Evolutionary conservation across 2,113 vertebrate genomes (phyloP).

Genomic region (Hiodon alosoides): DNA sequence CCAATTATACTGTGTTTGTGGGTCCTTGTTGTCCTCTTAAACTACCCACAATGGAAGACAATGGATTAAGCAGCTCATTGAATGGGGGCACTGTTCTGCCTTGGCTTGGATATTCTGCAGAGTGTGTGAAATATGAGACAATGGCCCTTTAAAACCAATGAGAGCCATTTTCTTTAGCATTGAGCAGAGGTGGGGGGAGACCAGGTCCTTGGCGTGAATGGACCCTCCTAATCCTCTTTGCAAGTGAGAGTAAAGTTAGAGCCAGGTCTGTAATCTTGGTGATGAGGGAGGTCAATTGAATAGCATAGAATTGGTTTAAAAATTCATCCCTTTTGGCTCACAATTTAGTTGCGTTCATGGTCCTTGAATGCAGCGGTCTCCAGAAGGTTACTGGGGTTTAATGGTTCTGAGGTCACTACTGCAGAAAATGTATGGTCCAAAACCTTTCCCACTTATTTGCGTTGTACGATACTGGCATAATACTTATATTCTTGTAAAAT

Average conservation of each 20-base stretch:
- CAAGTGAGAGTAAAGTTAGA: constrained; percentile 33
- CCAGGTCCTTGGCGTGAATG: constrained; percentile 35
- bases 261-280: constrained; percentile 33
- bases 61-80: constrained; percentile 25
- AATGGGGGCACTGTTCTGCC: constrained; percentile 43
- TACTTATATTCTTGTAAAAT: neutral
- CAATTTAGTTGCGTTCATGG: constrained; percentile 20
- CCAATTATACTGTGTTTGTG: constrained; percentile 22
- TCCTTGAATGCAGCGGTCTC: constrained; percentile 16
- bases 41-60: constrained; percentile 17
- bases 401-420: constrained; percentile 15
- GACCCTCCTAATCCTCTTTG: constrained; percentile 39
- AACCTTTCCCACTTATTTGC: constrained; percentile 8
- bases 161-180: constrained; percentile 41
- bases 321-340: constrained; percentile 24
- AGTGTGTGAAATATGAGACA: constrained; percentile 45
- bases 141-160: constrained; percentile 46
- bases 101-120: constrained; percentile 29
- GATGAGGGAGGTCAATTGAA: constrained; percentile 38
- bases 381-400: constrained; percentile 33
- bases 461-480: neutral
- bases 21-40: constrained; percentile 26
- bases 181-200: constrained; percentile 31
- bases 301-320: constrained; percentile 25
- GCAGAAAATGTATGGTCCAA: neutral